A percentile compares a stretch with the other conserved stretches of the same genome.
phyloP scores from a whole-genome alignment of 1,140 invertebrate genomes.

The Drosophila pachea region DNA sequence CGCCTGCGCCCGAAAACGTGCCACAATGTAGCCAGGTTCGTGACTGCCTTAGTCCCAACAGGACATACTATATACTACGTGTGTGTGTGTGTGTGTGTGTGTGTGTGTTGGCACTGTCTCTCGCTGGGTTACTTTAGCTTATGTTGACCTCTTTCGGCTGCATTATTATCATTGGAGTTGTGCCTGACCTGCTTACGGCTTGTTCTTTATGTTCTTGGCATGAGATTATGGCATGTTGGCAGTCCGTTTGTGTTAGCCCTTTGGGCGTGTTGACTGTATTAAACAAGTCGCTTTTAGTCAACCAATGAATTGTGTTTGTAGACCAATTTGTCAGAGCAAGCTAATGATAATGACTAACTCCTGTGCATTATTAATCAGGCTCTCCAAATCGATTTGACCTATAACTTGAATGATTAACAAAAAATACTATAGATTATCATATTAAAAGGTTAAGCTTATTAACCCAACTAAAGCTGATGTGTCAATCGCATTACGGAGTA shows the following conservation, averaged over 20 bases:
- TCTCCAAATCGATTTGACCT: background rate
- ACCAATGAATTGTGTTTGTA: conserved; percentile 59
- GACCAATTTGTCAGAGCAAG: conserved; percentile 45
- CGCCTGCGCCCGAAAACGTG: conserved; percentile 21
- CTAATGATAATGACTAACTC: conserved; percentile 35
- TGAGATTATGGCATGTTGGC: conserved; percentile 64
- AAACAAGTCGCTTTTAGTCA: conserved; percentile 21
- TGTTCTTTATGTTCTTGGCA: conserved; percentile 45
- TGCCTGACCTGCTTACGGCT: conserved; percentile 42
- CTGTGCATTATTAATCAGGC: background rate
- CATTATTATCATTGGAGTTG: conserved; percentile 71
- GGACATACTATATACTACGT: conserved; percentile 23
- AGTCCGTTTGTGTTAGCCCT: conserved; percentile 52
- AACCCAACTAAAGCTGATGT: too few species aligned
- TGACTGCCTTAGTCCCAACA: conserved; percentile 41
- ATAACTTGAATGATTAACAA: too few species aligned
- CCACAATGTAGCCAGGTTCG: conserved; percentile 20
- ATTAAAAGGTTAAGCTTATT: too few species aligned
- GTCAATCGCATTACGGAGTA: too few species aligned
- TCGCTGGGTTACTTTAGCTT: conserved; percentile 63
- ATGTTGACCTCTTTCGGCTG: conserved; percentile 59
- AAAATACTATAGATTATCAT: too few species aligned
- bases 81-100: conserved; percentile 1
- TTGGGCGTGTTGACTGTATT: conserved; percentile 26
- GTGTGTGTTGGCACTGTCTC: conserved; percentile 6